Evolutionary conservation across 2,113 vertebrate species (phyloP).

Genomic region (Sturnira hondurensis): DNA sequence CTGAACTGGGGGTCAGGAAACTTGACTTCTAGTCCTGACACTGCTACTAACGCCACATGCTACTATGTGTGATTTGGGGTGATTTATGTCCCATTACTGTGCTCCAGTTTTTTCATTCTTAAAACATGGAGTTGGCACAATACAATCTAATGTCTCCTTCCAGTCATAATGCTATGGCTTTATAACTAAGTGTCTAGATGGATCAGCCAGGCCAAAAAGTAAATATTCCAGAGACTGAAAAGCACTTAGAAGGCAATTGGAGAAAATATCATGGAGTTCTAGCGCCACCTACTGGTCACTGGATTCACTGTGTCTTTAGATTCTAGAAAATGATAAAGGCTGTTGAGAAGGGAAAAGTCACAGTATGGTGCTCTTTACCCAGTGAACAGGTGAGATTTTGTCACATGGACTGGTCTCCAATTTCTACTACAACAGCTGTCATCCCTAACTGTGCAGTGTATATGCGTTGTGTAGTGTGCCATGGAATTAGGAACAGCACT

Average conservation of each 20-base stretch:
- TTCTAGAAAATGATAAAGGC: neutral
- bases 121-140: neutral
- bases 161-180: neutral
- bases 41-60: neutral
- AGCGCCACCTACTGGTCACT: conserved; percentile 49
- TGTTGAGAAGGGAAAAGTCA: neutral
- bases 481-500: neutral
- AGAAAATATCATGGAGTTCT: neutral
- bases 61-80: too few relatives aligned
- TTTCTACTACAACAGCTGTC: neutral
- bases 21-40: neutral
- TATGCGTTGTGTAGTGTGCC: too few relatives aligned
- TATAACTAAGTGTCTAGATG: neutral
- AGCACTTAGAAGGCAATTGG: neutral
- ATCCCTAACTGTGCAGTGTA: neutral
- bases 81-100: neutral
- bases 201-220: neutral
- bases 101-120: conserved; percentile 7
- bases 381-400: neutral
- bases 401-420: neutral
- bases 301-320: neutral
- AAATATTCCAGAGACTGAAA: neutral
- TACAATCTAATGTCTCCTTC: neutral
- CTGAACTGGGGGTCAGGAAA: neutral
- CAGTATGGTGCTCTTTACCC: neutral